phyloP scores from a whole-genome alignment of 1,140 invertebrate species.

The Halictus rubicundus region DNA sequence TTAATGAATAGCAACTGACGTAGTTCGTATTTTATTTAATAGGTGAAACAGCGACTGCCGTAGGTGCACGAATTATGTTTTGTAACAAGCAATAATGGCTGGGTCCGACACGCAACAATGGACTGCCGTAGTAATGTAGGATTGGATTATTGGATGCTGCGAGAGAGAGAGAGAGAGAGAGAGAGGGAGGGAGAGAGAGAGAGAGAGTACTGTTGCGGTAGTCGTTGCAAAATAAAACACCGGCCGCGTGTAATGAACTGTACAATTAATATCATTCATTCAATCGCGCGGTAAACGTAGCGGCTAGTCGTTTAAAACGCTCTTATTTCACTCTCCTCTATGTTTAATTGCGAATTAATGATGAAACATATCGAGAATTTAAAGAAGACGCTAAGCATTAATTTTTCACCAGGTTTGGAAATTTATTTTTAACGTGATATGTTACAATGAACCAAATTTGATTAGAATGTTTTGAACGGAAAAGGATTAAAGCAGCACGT shows the following conservation, averaged over 20 bases:
- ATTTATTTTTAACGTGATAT: too few species aligned
- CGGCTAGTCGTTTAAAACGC: conserved; percentile 25
- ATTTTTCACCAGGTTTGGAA: too few species aligned
- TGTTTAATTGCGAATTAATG: not conserved
- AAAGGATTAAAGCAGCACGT: too few species aligned
- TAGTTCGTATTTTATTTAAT: conserved; percentile 78
- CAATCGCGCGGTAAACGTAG: conserved; percentile 56
- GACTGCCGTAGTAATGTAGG: conserved; percentile 66
- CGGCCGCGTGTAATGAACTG: conserved; percentile 73
- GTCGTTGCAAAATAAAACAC: conserved; percentile 73
- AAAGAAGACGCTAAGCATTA: not conserved
- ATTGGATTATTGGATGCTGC: conserved; percentile 75
- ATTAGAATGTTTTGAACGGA: too few species aligned
- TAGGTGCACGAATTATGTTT: conserved; percentile 72
- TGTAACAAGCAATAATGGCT: conserved; percentile 74
- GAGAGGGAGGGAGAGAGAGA: too few species aligned
- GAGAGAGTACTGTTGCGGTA: conserved; percentile 32
- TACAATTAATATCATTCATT: conserved; percentile 67
- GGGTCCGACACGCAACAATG: conserved; percentile 56
- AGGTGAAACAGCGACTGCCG: conserved; percentile 68
- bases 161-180: too few species aligned
- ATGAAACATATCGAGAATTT: not conserved
- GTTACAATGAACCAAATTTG: too few species aligned
- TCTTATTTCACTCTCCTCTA: not conserved
- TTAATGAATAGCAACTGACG: conserved; percentile 77